Percentiles rank a stretch among this genome's conserved stretches.
phyloP scores from a whole-genome alignment of 2,113 vertebrate species.

The Hippolais icterina region DNA sequence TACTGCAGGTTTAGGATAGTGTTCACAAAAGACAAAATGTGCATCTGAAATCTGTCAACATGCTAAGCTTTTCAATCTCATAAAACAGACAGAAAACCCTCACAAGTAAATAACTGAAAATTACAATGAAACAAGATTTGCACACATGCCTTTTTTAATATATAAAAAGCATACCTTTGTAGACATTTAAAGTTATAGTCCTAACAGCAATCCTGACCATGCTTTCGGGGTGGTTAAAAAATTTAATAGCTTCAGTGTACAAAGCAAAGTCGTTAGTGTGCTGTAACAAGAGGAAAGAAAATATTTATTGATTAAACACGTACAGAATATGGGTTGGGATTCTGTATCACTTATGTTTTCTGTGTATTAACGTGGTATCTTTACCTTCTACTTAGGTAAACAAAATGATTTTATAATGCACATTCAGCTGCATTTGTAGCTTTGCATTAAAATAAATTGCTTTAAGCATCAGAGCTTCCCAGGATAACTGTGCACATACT shows the following conservation, averaged over 20 bases:
- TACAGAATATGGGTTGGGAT: background rate
- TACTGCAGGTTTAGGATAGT: background rate
- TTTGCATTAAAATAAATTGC: background rate
- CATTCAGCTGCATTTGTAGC: background rate
- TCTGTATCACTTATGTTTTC: background rate
- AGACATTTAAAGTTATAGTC: conserved; percentile 98
- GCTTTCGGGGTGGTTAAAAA: conserved; percentile 99
- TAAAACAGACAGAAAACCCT: background rate
- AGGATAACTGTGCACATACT: background rate
- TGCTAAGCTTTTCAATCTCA: background rate
- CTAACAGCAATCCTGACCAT: conserved; percentile 99
- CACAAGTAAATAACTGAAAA: background rate
- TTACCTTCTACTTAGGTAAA: background rate
- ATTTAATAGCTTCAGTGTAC: conserved; percentile 99
- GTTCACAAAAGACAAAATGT: background rate
- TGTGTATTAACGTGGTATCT: background rate
- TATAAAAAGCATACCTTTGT: conserved; percentile 88
- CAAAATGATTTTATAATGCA: background rate
- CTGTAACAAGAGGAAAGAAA: conserved; percentile 77
- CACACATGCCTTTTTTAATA: background rate
- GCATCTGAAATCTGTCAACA: background rate
- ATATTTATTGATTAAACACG: background rate
- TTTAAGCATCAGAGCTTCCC: background rate
- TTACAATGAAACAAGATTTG: background rate
- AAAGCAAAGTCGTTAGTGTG: conserved; percentile 99